Percentiles rank a stretch among this genome's conserved stretches.
Evolutionary conservation across 2,797 vertebrate genomes (phyloP).

Genomic region (Allochrocebus solatus): DNA sequence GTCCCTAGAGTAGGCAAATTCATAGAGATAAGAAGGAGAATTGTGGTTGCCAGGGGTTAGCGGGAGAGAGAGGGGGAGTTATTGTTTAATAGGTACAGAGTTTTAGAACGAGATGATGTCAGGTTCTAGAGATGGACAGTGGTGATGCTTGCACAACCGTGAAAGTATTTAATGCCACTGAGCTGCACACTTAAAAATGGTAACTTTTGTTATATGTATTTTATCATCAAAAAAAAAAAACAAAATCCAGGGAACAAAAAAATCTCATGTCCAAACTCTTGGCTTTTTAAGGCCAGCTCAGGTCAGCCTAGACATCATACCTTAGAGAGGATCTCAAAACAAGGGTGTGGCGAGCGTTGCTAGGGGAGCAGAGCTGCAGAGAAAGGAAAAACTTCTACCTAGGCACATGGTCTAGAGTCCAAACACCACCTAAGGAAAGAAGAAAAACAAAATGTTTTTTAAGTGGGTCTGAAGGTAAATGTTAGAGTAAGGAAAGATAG

Average conservation of each 20-base stretch:
- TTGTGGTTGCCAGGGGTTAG: rapidly evolving
- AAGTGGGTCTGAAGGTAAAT: conserved; percentile 16
- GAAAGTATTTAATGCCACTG: neutral
- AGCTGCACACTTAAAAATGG: neutral
- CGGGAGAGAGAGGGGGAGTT: too few species aligned
- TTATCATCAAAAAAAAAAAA: neutral
- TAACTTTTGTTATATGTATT: neutral
- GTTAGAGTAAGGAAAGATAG: neutral
- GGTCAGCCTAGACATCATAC: conserved; percentile 48
- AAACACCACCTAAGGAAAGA: conserved; percentile 65
- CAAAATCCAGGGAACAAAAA: neutral
- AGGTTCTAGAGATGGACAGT: neutral
- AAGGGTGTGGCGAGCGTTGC: conserved; percentile 28
- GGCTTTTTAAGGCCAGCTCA: neutral
- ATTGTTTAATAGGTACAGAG: neutral
- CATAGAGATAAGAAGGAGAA: neutral
- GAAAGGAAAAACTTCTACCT: conserved; percentile 17
- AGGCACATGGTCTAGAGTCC: conserved; percentile 69
- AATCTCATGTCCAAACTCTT: neutral
- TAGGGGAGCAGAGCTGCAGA: neutral
- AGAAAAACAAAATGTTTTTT: conserved; percentile 37
- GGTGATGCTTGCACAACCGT: neutral
- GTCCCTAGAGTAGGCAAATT: neutral
- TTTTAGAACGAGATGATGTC: neutral
- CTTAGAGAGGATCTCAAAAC: conserved; percentile 58